Conservation (phyloP, 2,888 invertebrate species). For the Tholera decimalis region DNA sequence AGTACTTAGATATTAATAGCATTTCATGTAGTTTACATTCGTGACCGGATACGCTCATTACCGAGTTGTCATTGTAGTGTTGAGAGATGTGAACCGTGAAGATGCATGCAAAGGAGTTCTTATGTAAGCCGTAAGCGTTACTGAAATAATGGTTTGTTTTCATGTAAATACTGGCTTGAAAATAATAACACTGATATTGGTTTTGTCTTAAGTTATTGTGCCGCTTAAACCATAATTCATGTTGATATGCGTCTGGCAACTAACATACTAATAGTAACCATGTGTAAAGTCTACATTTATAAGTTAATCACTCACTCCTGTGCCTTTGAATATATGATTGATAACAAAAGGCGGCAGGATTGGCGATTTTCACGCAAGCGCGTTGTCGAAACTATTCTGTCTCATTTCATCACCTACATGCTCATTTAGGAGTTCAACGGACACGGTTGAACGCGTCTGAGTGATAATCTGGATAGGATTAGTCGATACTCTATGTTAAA, state of each 20-base stretch:
- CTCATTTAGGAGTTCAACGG: too few species aligned
- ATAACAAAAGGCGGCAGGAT: too few species aligned
- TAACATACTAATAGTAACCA: too few species aligned
- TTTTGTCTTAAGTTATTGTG: neutral
- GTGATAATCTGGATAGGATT: too few species aligned
- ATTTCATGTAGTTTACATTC: slow-evolving; percentile 68
- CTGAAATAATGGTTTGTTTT: slow-evolving; percentile 13
- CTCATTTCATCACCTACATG: too few species aligned
- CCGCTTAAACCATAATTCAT: neutral
- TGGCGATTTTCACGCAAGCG: too few species aligned
- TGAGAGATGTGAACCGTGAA: slow-evolving; percentile 69
- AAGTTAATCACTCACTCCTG: too few species aligned
- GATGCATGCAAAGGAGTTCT: slow-evolving; percentile 64
- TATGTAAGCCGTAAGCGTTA: slow-evolving; percentile 4
- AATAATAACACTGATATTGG: neutral
- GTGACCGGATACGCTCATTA: slow-evolving; percentile 81
- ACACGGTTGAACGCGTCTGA: too few species aligned
- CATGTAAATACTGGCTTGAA: neutral
- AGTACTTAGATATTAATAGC: slow-evolving; percentile 62
- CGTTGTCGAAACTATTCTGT: too few species aligned
- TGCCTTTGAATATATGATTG: too few species aligned
- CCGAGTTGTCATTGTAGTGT: slow-evolving; percentile 47
- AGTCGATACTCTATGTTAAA: too few species aligned
- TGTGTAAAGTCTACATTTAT: too few species aligned
- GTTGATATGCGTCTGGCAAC: neutral